Evolutionary conservation across 2,113 vertebrate genomes (phyloP), one percentile per base, ranked within the genome.

Genomic region (Bubalus kerabau): DNA sequence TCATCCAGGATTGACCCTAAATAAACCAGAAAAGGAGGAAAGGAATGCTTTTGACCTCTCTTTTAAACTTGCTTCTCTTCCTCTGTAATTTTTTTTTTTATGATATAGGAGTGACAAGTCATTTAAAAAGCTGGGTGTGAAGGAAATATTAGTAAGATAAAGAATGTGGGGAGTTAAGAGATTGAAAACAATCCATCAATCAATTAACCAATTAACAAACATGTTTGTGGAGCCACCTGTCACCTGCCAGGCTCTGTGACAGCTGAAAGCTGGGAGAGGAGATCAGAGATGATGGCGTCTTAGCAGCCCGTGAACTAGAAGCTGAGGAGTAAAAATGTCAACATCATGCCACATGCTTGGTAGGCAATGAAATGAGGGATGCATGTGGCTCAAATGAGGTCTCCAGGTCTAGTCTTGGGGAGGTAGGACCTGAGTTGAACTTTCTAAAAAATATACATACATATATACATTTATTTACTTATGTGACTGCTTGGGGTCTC

Each of bases 121-220:
- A 74, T 97, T 96, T 95, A 60, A 93, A 89, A 97, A 91, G 78
- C 26, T 21, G 40, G 30, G 12, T 21, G n/a, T 48, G 62, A 78
- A 88, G 43, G 92, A 84, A 21, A 11, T 81, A 17, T 52, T n/a
- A 56, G 19, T 67, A 36, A 93, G 43, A 96, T 90, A 87, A 94
- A 67, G 28, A 94, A 90, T 5, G 21, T 57, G 36, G 30, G 50
- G n/a, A 89, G 91, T 92, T 48, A 50, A 40, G 40, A 62, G n/a
- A 67, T 50, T 40, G 5, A 64, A 83, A 62, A n/a, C 62, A 85
- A 84, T 17, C 19, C 64, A 26, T 92, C 50, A 36, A 14, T 46
- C 43, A 46, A 7, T 46, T 46, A 46, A 46, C 43, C 43, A 46
- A 46, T 46, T 46, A 46, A 46, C 46, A 46, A 46, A 46, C 59